Percentiles rank a stretch among this genome's conserved stretches.
These are phyloP conservation scores for Anthonomus grandis DNA, from an alignment of 1,140 invertebrate species.

Conservation along the genomic window DNA sequence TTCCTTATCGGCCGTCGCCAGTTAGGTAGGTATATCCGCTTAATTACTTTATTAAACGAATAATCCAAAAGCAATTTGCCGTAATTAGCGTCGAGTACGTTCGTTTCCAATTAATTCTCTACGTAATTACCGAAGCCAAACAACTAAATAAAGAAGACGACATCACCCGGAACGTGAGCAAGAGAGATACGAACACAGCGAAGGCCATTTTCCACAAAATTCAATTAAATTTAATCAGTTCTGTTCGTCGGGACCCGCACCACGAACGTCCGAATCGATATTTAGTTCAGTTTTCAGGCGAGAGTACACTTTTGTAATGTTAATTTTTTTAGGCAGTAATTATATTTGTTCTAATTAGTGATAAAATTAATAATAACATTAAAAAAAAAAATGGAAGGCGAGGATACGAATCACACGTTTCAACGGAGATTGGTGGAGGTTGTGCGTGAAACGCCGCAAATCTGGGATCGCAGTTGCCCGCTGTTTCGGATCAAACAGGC, in stretches of 20 bases:
- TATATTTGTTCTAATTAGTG: neutral
- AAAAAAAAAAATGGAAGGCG: neutral
- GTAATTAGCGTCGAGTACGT: slow-evolving; percentile 3
- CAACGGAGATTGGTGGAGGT: slow-evolving; percentile 22
- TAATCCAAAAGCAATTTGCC: slow-evolving; percentile 1
- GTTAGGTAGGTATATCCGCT: too few relatives aligned
- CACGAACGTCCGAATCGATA: slow-evolving; percentile 4
- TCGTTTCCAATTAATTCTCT: neutral
- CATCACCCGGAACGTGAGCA: neutral
- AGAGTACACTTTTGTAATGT: neutral
- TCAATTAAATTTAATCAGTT: slow-evolving; percentile 21
- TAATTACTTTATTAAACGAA: too few relatives aligned
- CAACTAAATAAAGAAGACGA: slow-evolving; percentile 2
- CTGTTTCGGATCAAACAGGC: slow-evolving; percentile 29
- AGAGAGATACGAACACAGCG: neutral
- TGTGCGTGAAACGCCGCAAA: slow-evolving; percentile 26
- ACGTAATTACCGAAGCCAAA: slow-evolving; percentile 6
- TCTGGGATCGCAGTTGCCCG: slow-evolving; percentile 33
- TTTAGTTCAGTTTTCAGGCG: neutral
- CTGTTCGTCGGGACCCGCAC: neutral
- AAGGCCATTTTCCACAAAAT: neutral
- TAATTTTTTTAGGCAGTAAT: neutral
- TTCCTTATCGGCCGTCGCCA: too few relatives aligned
- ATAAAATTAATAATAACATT: neutral
- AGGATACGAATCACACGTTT: slow-evolving; percentile 22